phyloP scores from a whole-genome alignment of 1,140 invertebrate genomes.

The Tenebrio molitor region DNA sequence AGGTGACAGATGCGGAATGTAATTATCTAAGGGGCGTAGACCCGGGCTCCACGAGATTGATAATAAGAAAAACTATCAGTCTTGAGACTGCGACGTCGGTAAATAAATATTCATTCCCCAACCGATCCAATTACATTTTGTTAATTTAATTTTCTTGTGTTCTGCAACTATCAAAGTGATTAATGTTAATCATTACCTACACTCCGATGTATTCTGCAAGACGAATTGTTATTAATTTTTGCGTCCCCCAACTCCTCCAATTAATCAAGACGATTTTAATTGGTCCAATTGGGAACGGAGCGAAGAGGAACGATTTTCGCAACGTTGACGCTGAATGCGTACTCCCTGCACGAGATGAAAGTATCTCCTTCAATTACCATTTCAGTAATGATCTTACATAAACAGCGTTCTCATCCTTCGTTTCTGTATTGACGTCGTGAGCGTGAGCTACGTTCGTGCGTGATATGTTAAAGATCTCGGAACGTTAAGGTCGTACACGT shows the following conservation, averaged over 20 bases:
- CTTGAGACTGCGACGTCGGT: not conserved
- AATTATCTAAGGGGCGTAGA: not conserved
- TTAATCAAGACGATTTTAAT: constrained; percentile 10
- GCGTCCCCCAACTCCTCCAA: not conserved
- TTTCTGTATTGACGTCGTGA: too few relatives aligned
- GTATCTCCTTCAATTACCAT: too few relatives aligned
- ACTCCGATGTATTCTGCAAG: constrained; percentile 3
- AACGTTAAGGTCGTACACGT: too few relatives aligned
- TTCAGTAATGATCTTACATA: too few relatives aligned
- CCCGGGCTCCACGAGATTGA: not conserved
- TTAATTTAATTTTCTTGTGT: constrained; percentile 17
- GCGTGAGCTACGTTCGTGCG: too few relatives aligned
- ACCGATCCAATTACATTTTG: constrained; percentile 16
- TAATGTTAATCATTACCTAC: constrained; percentile 5
- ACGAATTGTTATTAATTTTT: constrained; percentile 17
- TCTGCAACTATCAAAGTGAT: not conserved
- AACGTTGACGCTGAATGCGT: too few relatives aligned
- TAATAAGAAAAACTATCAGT: not conserved
- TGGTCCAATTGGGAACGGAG: too few relatives aligned
- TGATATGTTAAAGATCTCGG: too few relatives aligned
- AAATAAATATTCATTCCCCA: constrained; percentile 2
- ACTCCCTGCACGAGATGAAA: too few relatives aligned
- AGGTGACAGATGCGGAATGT: not conserved
- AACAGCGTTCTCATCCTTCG: too few relatives aligned
- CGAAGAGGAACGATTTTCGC: too few relatives aligned